phyloP scores from a whole-genome alignment of 2,888 invertebrate species.

The Campoletis raptor region DNA sequence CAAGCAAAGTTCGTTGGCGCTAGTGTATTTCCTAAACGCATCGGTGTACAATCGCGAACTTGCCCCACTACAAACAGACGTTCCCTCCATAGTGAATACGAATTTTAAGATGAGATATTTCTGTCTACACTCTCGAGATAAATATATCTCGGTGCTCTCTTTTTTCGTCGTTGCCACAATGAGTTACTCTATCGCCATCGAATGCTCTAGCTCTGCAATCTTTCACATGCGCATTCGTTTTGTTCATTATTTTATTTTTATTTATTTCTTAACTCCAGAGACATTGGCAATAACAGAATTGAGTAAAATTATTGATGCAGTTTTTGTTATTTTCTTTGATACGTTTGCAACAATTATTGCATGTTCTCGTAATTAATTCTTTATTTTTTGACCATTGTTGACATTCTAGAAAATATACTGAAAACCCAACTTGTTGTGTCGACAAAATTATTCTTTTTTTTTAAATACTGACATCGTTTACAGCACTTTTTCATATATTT shows the following conservation, averaged over 20 bases:
- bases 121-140: neutral
- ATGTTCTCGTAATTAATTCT: neutral
- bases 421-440: too few relatives aligned
- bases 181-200: neutral
- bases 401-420: neutral
- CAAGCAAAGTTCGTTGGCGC: neutral
- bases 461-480: too few relatives aligned
- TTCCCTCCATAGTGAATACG: neutral
- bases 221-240: neutral
- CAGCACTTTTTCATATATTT: too few relatives aligned
- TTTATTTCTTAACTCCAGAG: neutral
- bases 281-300: neutral
- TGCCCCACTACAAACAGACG: neutral
- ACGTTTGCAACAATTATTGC: neutral
- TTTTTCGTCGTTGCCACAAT: neutral
- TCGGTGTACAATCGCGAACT: conserved; percentile 29
- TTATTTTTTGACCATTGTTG: neutral
- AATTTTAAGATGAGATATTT: conserved; percentile 41
- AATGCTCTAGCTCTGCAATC: neutral
- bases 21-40: conserved; percentile 12
- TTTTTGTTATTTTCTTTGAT: neutral
- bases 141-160: neutral
- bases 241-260: neutral
- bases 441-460: neutral
- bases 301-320: neutral